Conservation (phyloP, 1,140 invertebrate genomes). For the Aphaenogaster ashmeadi region DNA sequence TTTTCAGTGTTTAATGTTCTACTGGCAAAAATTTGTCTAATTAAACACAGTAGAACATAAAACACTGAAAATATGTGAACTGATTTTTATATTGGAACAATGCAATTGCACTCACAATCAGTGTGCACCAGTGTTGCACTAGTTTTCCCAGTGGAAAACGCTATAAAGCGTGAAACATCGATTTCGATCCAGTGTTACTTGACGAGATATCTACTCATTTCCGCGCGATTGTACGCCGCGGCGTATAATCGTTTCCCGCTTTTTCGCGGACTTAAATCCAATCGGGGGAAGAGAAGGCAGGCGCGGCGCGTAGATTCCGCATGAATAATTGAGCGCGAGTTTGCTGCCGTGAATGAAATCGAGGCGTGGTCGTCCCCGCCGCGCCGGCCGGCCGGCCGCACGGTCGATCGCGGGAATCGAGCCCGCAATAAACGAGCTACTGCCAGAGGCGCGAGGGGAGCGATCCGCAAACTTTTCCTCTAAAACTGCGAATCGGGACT, state of each 20-base stretch:
- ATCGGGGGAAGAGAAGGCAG: slow-evolving; percentile 32
- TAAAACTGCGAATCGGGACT: slow-evolving; percentile 21
- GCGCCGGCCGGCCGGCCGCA: background rate
- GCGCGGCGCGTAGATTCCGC: slow-evolving; percentile 40
- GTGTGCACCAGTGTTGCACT: too few species aligned
- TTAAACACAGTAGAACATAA: too few species aligned
- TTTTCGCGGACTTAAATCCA: slow-evolving; percentile 38
- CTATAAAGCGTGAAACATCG: background rate
- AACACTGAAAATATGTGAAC: too few species aligned
- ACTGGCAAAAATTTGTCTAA: too few species aligned
- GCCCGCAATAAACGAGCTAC: slow-evolving; percentile 43
- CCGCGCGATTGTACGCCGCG: slow-evolving; percentile 8
- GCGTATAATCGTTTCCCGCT: background rate
- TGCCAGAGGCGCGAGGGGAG: slow-evolving; percentile 25
- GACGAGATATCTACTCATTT: slow-evolving; percentile 43
- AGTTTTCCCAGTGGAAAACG: background rate
- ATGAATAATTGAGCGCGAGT: slow-evolving; percentile 62
- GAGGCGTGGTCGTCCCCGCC: slow-evolving; percentile 46
- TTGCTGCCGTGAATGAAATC: slow-evolving; percentile 55
- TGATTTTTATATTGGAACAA: too few species aligned
- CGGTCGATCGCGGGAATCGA: slow-evolving; percentile 49
- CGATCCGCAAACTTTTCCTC: slow-evolving; percentile 36
- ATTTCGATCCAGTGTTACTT: background rate
- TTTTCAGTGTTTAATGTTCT: too few species aligned
- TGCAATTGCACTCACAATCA: too few species aligned